Base-by-base conservation (phyloP, 2,113 vertebrate genomes). In the Hemiscyllium ocellatum region DNA sequence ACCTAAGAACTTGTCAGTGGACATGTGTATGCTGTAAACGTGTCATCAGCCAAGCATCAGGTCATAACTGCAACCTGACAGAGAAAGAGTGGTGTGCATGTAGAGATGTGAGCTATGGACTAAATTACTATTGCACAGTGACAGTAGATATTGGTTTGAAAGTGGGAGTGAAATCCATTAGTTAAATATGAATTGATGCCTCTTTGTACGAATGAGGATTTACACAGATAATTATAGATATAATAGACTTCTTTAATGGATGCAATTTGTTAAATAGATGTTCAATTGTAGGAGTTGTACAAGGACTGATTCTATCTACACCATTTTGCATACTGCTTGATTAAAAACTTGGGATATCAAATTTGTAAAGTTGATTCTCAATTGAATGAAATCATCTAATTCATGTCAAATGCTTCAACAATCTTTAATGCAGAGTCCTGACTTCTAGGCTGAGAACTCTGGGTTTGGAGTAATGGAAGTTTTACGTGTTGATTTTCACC, bases 151-250 rank as follows among this genome's bases (percentile, higher is more conserved):
- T 91, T 13, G 29, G 52, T 1, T 33, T 91, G 87, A 65, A 61
- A 65, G 86, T 56, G 56, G 87, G 65, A 65, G 13, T 65, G 29
- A 89, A 89, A 65, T 91, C 52, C 87, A 91, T 65, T 91, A 91
- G 87, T 91, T 91, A 61, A 91, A 91, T 91, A 91, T 91, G 87
- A 91, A 91, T 91, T 65, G 87, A 91, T 91, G 65, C 13, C 87
- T 91, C 56, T 47, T 83, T 7, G 52, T 19, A n/a, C 5, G 87
- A 91, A 56, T 33, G 19, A 91, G 24, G 52, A 65, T 91, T 76
- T 91, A 19, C 56, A 91, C 87, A 91, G 87, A 91, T 91, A 91
- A 65, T 61, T 29, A 91, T 33, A 33, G 87, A 56, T 10, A 24
- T 56, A 52, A 90, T 61, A 33, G 87, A 90, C 87, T 61, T n/a